Evolutionary conservation across 2,797 vertebrate species (phyloP).

Genomic region (Pipistrellus nathusii): DNA sequence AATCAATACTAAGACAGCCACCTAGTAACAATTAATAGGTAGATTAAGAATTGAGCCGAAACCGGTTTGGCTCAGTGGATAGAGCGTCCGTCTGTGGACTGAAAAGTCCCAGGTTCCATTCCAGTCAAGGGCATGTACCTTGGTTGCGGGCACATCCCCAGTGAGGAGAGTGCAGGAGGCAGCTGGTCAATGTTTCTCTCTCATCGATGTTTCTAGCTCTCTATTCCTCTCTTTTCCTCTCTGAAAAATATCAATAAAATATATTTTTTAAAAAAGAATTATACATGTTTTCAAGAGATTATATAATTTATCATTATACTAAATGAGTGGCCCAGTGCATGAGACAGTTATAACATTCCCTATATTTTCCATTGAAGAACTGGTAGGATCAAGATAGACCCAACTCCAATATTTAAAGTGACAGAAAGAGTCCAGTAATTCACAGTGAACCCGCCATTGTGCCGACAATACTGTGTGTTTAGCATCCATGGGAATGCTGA

Average conservation of each 20-base stretch:
- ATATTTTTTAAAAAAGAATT: background rate
- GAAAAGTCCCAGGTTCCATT: no score
- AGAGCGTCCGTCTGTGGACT: no score
- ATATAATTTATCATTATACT: conserved; percentile 34
- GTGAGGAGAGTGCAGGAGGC: no score
- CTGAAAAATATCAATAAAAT: no score
- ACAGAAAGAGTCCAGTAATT: conserved; percentile 34
- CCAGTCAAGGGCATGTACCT: no score
- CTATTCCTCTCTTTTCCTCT: no score
- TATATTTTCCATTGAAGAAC: conserved; percentile 31
- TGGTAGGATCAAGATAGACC: conserved; percentile 9
- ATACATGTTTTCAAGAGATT: background rate
- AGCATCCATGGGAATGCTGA: background rate
- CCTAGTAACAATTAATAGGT: background rate
- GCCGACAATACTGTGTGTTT: background rate
- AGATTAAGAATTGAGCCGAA: no score
- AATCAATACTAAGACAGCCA: conserved; percentile 29
- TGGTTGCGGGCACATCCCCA: no score
- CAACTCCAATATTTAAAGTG: background rate
- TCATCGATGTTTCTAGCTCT: no score
- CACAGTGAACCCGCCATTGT: background rate
- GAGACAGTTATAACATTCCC: background rate
- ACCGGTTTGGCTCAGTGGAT: background rate
- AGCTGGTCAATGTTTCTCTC: no score
- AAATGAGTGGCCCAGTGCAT: background rate